These are phyloP conservation scores for Lepeophtheirus nordmannii DNA, from an alignment of 2,888 invertebrate genomes.

Conservation along the genomic window DNA sequence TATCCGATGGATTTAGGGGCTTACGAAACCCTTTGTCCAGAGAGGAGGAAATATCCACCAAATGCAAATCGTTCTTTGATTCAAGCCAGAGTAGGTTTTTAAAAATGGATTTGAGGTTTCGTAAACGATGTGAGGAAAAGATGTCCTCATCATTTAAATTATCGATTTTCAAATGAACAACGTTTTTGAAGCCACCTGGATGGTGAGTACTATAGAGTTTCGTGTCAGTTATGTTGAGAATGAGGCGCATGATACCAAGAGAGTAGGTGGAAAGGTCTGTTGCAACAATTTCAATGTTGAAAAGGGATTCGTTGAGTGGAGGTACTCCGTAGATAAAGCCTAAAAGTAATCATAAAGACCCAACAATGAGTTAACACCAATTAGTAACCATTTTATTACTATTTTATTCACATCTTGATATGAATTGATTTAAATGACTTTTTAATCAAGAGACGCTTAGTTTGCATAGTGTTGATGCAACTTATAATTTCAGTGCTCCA, in stretches of 20 bases:
- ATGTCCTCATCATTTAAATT: conserved; percentile 76
- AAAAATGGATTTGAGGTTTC: conserved; percentile 58
- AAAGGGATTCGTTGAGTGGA: conserved; percentile 38
- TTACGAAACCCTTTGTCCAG: conserved; percentile 65
- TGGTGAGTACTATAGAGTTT: conserved; percentile 32
- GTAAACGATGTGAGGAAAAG: conserved; percentile 55
- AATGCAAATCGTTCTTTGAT: conserved; percentile 54
- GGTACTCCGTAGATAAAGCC: conserved; percentile 65
- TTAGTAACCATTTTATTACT: background rate
- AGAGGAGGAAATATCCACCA: conserved; percentile 69
- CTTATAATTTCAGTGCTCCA: too few relatives aligned
- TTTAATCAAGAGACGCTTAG: too few relatives aligned
- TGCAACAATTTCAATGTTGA: conserved; percentile 53
- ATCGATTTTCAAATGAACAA: conserved; percentile 72
- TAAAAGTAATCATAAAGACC: background rate
- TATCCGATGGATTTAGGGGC: conserved; percentile 63
- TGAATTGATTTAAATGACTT: too few relatives aligned
- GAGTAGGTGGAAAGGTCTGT: conserved; percentile 61
- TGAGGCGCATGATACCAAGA: conserved; percentile 47
- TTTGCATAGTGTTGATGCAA: too few relatives aligned
- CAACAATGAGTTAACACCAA: background rate
- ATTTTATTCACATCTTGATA: too few relatives aligned
- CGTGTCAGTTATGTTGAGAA: conserved; percentile 42
- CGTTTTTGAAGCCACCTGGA: conserved; percentile 30
- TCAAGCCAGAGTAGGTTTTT: conserved; percentile 58